Evolutionary conservation across 2,797 vertebrate genomes (phyloP).

Genomic region (Scolopax rusticola): DNA sequence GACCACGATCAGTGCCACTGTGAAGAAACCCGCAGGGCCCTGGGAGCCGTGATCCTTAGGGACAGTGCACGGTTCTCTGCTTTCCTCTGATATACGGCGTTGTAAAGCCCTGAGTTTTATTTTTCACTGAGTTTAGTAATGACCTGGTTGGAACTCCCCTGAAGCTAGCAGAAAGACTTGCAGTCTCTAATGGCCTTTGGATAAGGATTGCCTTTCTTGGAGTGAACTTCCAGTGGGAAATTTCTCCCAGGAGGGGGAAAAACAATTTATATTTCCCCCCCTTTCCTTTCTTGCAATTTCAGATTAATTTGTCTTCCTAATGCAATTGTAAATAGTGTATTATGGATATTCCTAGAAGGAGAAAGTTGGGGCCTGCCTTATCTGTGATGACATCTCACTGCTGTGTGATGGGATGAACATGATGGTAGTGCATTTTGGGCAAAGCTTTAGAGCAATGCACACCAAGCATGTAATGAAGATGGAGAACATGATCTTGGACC

Average conservation of each 20-base stretch:
- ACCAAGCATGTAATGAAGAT: not conserved
- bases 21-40: not conserved
- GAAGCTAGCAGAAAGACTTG: rapidly evolving
- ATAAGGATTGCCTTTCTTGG: not conserved
- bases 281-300: not conserved
- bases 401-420: not conserved
- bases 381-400: rapidly evolving
- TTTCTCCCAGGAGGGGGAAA: not conserved
- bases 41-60: not conserved
- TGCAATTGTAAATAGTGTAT: not conserved
- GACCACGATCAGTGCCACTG: not conserved
- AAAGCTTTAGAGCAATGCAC: not conserved
- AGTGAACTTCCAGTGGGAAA: not conserved
- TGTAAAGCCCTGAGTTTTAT: not conserved
- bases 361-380: not conserved
- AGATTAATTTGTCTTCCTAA: not conserved
- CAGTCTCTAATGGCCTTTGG: not conserved
- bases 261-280: rapidly evolving
- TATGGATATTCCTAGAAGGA: not conserved
- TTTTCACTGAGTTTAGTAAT: not conserved
- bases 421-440: rapidly evolving
- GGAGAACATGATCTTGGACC: not conserved
- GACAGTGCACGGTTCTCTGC: rapidly evolving
- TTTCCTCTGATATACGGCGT: not conserved
- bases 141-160: not conserved